Evolutionary conservation across 2,797 vertebrate species (phyloP).

Genomic region (Brotula barbata): DNA sequence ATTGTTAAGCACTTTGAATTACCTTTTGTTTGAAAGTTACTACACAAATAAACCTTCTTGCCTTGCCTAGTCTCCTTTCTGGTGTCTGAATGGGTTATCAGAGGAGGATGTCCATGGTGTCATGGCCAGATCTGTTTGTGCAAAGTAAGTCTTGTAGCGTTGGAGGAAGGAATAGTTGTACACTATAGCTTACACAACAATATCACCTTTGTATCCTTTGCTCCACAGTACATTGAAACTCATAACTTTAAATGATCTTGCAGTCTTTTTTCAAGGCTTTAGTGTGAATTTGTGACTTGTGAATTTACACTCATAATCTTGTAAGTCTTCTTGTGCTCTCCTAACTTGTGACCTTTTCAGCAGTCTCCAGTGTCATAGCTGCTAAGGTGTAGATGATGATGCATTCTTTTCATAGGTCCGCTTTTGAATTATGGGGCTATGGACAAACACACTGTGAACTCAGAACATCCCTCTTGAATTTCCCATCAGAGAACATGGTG

Average conservation of each 20-base stretch:
- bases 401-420: slow-evolving; percentile 78
- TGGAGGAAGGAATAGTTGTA: not conserved
- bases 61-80: slow-evolving; percentile 90
- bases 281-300: too few species aligned
- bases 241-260: too few species aligned
- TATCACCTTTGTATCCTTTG: too few species aligned
- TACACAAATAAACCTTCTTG: too few species aligned
- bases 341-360: not conserved
- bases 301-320: too few species aligned
- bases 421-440: slow-evolving; percentile 97
- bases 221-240: too few species aligned
- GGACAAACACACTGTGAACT: slow-evolving; percentile 86
- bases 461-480: slow-evolving; percentile 84
- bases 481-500: slow-evolving; percentile 89
- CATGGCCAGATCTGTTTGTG: slow-evolving; percentile 95
- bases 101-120: slow-evolving; percentile 87
- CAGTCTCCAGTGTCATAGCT: not conserved
- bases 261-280: too few species aligned
- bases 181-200: too few species aligned
- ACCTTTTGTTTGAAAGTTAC: too few species aligned
- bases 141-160: slow-evolving; percentile 85
- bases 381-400: not conserved
- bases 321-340: too few species aligned
- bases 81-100: slow-evolving; percentile 86
- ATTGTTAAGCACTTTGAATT: too few species aligned